Evolutionary conservation across 2,113 vertebrate species (phyloP).

Genomic region (Oryzias celebensis): DNA sequence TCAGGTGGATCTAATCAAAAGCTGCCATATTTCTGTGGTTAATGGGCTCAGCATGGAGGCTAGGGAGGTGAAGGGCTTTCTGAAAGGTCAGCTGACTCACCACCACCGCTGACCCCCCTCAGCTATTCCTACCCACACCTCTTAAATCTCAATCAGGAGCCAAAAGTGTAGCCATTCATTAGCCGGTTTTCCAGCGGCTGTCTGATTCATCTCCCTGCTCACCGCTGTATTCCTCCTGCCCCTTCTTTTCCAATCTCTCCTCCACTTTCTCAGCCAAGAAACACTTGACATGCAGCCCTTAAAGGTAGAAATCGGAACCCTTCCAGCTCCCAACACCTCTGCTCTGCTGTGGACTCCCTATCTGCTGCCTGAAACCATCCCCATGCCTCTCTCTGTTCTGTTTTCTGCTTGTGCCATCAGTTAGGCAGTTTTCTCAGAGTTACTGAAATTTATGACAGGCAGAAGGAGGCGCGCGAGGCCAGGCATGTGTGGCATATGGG

Average conservation of each 20-base stretch:
- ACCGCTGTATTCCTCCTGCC: background rate
- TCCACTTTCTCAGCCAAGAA: slow-evolving; percentile 12
- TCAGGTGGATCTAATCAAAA: slow-evolving; percentile 50
- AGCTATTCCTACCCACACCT: slow-evolving; percentile 48
- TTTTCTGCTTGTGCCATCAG: slow-evolving; percentile 47
- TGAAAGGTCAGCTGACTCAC: slow-evolving; percentile 65
- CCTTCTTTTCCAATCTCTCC: slow-evolving; percentile 9
- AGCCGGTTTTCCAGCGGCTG: slow-evolving; percentile 50
- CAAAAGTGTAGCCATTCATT: slow-evolving; percentile 60
- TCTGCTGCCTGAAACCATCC: slow-evolving; percentile 27
- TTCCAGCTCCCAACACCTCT: slow-evolving; percentile 13
- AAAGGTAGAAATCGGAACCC: slow-evolving; percentile 31
- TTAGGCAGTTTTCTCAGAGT: slow-evolving; percentile 33
- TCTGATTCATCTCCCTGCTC: slow-evolving; percentile 50
- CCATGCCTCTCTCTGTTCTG: slow-evolving; percentile 10
- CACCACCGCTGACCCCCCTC: slow-evolving; percentile 53
- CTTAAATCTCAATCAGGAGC: slow-evolving; percentile 71
- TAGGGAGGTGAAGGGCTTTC: slow-evolving; percentile 55
- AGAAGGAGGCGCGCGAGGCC: slow-evolving; percentile 21
- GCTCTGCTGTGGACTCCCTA: slow-evolving; percentile 10
- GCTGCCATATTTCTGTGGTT: slow-evolving; percentile 48
- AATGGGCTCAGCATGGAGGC: slow-evolving; percentile 50
- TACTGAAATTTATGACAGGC: slow-evolving; percentile 31
- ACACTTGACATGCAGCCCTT: slow-evolving; percentile 13
- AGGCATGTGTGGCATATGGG: slow-evolving; percentile 7